Base-by-base conservation (phyloP, 2,888 invertebrate genomes). In the Mayetiola destructor region DNA sequence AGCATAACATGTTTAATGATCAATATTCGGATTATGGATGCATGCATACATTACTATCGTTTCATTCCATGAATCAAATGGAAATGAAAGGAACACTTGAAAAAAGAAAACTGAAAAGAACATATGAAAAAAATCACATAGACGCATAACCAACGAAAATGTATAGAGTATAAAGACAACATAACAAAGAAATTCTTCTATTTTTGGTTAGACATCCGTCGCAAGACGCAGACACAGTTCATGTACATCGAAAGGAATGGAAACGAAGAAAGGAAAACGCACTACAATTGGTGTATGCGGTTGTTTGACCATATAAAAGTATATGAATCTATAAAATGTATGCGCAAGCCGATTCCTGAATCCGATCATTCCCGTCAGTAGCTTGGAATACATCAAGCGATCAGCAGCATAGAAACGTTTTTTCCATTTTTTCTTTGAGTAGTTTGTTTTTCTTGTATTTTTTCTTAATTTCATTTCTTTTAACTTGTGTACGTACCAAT, bases 351-450 rank as follows among this genome's bases (percentile, higher is more conserved):
- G 48, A 27, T 27, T 48, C 48, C 60, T 27, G 30, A 53, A 5
- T 18, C n/a, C 53, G 53, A 32, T 30, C 53, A 32, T 53, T 53
- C 53, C 53, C 53, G 36, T 55, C 55, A 55, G 55, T 55, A 21
- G 55, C 35, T 35, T 55, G 55, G 55, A 55, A 55, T 55, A 21
- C 30, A 20, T 55, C 30, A 30, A 36, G 12, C 55, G 55, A 36
- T 32, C 42, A 30, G 23, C 55, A 39, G 32, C 55, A 40, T 20
- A 53, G 12, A 48, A 48, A 27, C 27, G 27, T 48, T 48, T 27
- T 48, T 48, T 48, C 29, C 23, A 23, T 27, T n/a, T 42, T 42
- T 42, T 42, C 12, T 42, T 42, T 23, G 10, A 21, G 2, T 21
- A 6, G 20, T 40, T 36, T 9, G 36, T 36, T 12, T 36, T 36